Conservation (phyloP, 2,797 vertebrate species). For the Ptychobarbus kaznakovi region DNA sequence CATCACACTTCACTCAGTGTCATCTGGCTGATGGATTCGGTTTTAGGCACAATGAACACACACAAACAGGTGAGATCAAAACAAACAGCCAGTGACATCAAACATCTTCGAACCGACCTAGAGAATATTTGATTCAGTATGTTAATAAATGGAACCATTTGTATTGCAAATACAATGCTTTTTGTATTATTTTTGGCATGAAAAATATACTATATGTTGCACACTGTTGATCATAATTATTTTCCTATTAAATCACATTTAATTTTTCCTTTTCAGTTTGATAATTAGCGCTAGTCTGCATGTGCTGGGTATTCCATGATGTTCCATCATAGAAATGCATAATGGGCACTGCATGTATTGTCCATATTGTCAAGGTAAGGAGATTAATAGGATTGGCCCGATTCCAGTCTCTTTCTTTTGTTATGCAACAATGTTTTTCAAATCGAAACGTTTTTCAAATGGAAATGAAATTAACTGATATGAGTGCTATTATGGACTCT, state of each 20-base stretch:
- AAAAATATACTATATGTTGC: background rate
- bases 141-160: constrained; percentile 16
- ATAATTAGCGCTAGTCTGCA: constrained; percentile 17
- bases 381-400: constrained; percentile 23
- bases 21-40: constrained; percentile 18
- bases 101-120: background rate
- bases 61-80: constrained; percentile 41
- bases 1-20: background rate
- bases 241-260: constrained; percentile 23
- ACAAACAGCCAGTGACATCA: constrained; percentile 43
- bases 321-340: constrained; percentile 22
- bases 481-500: constrained; percentile 55
- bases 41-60: constrained; percentile 21
- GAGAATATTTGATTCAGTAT: constrained; percentile 27
- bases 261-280: constrained; percentile 20
- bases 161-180: background rate
- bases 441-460: constrained; percentile 62
- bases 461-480: constrained; percentile 62
- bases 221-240: constrained; percentile 21
- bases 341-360: constrained; percentile 22
- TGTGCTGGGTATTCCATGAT: background rate
- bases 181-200: background rate
- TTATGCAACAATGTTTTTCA: constrained; percentile 50
- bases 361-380: constrained; percentile 28
- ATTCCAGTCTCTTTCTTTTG: constrained; percentile 42